phyloP scores from a whole-genome alignment of 2,797 vertebrate genomes.

The Mormyrops attenuatus region DNA sequence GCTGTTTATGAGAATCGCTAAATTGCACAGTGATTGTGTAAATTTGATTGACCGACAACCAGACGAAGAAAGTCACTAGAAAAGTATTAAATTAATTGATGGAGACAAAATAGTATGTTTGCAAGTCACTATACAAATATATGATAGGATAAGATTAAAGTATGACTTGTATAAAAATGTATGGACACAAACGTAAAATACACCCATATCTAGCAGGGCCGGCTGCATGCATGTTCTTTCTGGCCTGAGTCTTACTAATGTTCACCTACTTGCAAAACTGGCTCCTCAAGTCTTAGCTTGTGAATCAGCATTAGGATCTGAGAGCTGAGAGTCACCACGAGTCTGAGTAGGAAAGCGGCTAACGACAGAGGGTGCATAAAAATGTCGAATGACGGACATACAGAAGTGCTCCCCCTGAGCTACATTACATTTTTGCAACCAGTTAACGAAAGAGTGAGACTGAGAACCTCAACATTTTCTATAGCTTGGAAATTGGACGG shows the following conservation, averaged over 20 bases:
- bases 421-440: neutral
- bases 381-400: neutral
- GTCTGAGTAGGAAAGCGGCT: neutral
- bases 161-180: neutral
- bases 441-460: neutral
- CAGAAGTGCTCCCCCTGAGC: neutral
- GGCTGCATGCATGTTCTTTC: neutral
- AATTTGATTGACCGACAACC: neutral
- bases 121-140: neutral
- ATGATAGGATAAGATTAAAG: neutral
- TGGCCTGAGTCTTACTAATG: neutral
- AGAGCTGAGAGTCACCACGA: neutral
- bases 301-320: neutral
- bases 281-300: neutral
- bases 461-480: neutral
- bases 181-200: neutral
- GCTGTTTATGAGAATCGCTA: neutral
- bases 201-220: neutral
- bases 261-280: neutral
- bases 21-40: neutral
- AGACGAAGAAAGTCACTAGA: neutral
- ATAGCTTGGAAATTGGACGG: neutral
- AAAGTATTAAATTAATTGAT: neutral
- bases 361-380: neutral
- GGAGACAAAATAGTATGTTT: neutral